Conservation (phyloP, 2,113 vertebrate species). For the Synodontis membranacea region DNA sequence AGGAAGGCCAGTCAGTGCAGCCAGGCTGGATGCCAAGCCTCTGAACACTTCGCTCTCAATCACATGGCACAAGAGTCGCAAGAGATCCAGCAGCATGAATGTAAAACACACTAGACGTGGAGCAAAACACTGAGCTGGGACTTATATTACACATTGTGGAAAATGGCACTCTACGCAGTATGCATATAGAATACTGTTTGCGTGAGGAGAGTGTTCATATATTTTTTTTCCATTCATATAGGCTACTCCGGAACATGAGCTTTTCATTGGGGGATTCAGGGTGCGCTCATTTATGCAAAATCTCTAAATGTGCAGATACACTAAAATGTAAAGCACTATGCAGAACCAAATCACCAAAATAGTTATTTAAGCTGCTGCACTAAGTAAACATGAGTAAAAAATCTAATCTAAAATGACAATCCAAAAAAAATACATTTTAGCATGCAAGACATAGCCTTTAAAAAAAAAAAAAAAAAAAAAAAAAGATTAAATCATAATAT, state of each 20-base stretch:
- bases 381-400: neutral
- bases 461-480: too few relatives aligned
- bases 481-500: too few relatives aligned
- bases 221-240: neutral
- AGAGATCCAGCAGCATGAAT: neutral
- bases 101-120: neutral
- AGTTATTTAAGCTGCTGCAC: neutral
- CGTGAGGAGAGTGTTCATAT: neutral
- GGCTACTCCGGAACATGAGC: neutral
- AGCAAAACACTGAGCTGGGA: neutral
- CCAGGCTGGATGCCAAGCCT: conserved; percentile 5
- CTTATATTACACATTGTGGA: too few relatives aligned
- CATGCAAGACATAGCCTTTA: neutral
- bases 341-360: neutral
- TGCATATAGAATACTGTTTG: neutral
- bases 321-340: neutral
- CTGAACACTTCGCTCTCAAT: neutral
- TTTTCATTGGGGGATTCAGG: neutral
- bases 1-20: neutral
- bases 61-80: neutral
- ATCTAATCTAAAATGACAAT: neutral
- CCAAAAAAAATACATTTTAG: neutral
- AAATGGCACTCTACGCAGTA: too few relatives aligned
- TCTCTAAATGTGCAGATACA: neutral
- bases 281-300: neutral